Conservation (phyloP, 2,888 invertebrate species). For the Pachydiplax longipennis region DNA sequence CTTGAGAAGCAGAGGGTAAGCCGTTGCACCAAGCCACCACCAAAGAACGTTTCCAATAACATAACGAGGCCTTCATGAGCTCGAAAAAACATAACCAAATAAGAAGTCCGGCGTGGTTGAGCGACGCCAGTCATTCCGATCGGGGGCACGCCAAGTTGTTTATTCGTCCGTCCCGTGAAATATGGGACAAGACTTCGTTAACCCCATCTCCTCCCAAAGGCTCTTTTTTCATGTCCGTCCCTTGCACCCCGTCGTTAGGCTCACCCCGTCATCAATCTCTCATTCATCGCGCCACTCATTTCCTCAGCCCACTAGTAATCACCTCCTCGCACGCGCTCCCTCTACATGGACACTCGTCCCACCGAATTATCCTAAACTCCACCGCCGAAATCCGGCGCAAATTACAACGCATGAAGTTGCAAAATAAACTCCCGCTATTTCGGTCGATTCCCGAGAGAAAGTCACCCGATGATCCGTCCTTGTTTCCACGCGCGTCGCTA, state of each 20-base stretch:
- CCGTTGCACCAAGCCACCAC: too few relatives aligned
- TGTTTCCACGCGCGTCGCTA: background rate
- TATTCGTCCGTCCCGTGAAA: slow-evolving; percentile 23
- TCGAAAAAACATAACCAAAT: background rate
- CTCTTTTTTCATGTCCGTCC: background rate
- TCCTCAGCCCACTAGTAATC: background rate
- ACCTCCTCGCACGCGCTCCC: background rate
- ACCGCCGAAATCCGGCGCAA: background rate
- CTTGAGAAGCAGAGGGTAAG: too few relatives aligned
- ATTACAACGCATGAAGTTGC: background rate
- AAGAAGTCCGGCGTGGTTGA: background rate
- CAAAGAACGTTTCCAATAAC: too few relatives aligned
- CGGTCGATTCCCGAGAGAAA: background rate
- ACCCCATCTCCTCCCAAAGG: slow-evolving; percentile 19
- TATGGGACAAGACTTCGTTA: slow-evolving; percentile 43
- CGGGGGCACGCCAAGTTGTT: background rate
- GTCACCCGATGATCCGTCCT: background rate
- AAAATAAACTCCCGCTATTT: background rate
- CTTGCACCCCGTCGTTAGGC: background rate
- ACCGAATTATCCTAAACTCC: background rate
- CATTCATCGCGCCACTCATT: background rate
- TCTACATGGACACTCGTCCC: background rate
- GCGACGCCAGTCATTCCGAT: background rate
- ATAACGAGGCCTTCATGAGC: background rate
- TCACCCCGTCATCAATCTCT: background rate